Conservation (phyloP, 1,140 invertebrate genomes). For the Triops longicaudatus region DNA sequence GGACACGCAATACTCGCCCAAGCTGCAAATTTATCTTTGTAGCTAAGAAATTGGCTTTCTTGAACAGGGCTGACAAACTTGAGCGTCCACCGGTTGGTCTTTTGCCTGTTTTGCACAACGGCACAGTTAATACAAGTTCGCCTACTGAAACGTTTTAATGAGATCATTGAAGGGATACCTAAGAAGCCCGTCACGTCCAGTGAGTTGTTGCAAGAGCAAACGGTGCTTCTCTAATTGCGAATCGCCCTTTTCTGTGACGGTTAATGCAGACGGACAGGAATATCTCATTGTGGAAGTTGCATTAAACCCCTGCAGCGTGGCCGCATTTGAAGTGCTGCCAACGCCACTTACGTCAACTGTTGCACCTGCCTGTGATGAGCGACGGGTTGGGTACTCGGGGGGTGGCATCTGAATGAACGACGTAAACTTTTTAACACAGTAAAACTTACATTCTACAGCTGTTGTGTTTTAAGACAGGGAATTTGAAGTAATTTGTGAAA, state of each 20-base stretch:
- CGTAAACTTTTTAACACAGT: too few species aligned
- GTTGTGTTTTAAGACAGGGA: too few species aligned
- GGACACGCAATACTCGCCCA: slow-evolving; percentile 33
- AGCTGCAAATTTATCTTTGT: slow-evolving; percentile 47
- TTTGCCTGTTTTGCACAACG: background rate
- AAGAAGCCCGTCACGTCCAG: background rate
- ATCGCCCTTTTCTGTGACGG: background rate
- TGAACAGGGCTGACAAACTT: background rate
- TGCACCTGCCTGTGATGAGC: background rate
- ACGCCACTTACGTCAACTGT: background rate
- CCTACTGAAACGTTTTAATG: background rate
- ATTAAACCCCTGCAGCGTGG: background rate
- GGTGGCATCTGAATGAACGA: background rate
- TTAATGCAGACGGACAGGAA: background rate
- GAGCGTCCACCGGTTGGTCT: background rate
- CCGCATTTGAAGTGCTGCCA: background rate
- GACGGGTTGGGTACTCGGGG: background rate
- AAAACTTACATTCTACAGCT: too few species aligned
- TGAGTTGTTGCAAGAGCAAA: background rate
- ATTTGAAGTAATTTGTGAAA: too few species aligned
- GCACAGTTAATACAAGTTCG: background rate
- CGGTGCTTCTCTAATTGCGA: background rate
- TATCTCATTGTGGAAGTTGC: background rate
- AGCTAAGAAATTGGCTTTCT: slow-evolving; percentile 47
- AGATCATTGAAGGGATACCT: background rate